A percentile compares a stretch with the other conserved stretches of the same genome.
Conservation (phyloP, 2,797 vertebrate genomes). For the Protosalanx chinensis region DNA sequence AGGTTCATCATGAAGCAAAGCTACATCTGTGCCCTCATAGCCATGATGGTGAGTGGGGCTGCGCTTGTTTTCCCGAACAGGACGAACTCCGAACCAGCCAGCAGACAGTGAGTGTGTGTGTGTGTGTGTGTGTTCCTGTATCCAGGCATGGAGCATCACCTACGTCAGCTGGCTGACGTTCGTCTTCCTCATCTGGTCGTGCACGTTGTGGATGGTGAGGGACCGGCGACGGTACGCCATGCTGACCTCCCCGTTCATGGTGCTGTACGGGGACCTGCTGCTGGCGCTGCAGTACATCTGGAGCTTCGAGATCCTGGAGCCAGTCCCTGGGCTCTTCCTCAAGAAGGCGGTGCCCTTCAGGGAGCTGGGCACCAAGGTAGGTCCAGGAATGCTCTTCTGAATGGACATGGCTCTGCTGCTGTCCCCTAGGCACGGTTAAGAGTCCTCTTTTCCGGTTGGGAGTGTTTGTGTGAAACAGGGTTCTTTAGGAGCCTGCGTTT, state of each 20-base stretch:
- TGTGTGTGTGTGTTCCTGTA: neutral
- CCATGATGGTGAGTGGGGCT: slow-evolving; percentile 91
- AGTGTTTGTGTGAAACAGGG: neutral
- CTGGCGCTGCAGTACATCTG: slow-evolving; percentile 91
- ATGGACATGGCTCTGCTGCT: no score
- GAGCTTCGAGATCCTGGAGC: slow-evolving; percentile 78
- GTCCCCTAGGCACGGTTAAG: no score
- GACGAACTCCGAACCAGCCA: neutral
- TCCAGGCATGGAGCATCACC: slow-evolving; percentile 94
- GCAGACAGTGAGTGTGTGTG: neutral
- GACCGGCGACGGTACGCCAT: slow-evolving; percentile 91
- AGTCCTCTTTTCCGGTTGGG: neutral
- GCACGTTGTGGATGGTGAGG: slow-evolving; percentile 92
- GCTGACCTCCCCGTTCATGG: slow-evolving; percentile 96
- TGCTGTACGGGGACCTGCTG: slow-evolving; percentile 88
- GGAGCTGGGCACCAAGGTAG: slow-evolving; percentile 89
- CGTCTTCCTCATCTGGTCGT: slow-evolving; percentile 94
- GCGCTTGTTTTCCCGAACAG: neutral
- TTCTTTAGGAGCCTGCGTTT: neutral
- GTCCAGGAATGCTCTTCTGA: neutral
- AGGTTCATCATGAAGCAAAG: slow-evolving; percentile 98
- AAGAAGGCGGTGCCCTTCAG: slow-evolving; percentile 74
- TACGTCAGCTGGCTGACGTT: slow-evolving; percentile 97
- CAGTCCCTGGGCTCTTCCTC: slow-evolving; percentile 79
- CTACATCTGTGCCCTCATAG: slow-evolving; percentile 96